Evolutionary conservation across 2,113 vertebrate genomes (phyloP).

Genomic region (Galeopterus variegatus): DNA sequence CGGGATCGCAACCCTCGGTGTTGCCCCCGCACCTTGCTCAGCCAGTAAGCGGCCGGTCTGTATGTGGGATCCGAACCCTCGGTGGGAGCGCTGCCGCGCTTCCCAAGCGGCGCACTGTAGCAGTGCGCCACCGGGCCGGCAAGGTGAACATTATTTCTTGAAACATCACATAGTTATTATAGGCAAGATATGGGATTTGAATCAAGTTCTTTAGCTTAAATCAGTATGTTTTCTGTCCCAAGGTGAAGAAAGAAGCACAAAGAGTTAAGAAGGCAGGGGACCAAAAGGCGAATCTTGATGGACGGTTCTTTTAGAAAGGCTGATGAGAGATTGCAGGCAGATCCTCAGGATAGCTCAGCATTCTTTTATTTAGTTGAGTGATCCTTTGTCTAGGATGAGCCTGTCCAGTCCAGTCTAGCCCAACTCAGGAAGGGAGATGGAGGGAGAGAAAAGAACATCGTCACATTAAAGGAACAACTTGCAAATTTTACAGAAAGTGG

Average conservation of each 20-base stretch:
- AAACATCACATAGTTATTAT: neutral
- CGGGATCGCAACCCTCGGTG: too few species aligned
- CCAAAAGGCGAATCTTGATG: neutral
- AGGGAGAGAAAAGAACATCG: neutral
- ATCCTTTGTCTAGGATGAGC: neutral
- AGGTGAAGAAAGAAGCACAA: too few species aligned
- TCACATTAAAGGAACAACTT: slow-evolving; percentile 17
- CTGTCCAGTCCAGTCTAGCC: neutral
- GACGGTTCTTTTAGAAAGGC: neutral
- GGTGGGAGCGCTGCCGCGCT: too few species aligned
- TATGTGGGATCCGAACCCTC: too few species aligned
- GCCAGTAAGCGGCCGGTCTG: too few species aligned
- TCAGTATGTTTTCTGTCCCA: slow-evolving; percentile 60
- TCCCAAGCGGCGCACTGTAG: too few species aligned
- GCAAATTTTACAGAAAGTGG: slow-evolving; percentile 64
- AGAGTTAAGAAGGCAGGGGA: slow-evolving; percentile 36
- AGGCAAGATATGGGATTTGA: slow-evolving; percentile 26
- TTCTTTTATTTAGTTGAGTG: neutral
- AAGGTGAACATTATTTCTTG: slow-evolving; percentile 47
- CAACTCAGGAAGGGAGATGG: neutral
- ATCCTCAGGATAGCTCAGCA: neutral
- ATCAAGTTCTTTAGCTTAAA: neutral
- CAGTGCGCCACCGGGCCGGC: too few species aligned
- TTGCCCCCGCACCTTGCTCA: too few species aligned
- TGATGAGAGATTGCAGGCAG: neutral